Evolutionary conservation across 1,140 invertebrate genomes (phyloP), one percentile per base, ranked within the genome.

Genomic region (Alviniconcha marisindica): DNA sequence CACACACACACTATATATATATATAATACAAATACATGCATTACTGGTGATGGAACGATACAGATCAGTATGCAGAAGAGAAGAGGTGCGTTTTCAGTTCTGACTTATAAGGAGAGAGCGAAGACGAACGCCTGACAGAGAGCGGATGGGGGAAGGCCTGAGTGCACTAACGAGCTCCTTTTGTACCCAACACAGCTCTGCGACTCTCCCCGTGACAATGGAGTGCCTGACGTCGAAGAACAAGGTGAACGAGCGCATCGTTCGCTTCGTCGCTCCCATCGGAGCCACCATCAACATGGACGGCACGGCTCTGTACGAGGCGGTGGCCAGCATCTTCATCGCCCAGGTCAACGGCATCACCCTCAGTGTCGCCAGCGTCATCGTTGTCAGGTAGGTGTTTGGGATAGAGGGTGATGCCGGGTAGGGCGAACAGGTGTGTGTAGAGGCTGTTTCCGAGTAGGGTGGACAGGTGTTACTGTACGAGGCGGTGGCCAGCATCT

Each of bases 251-350:
- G 95, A 96, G 0, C 95, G 97, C 36, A 88, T 93, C 10, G 88
- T 89, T 31, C 87, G 90, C 38, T 93, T 93, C 84, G 90, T 93
- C 21, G 84, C 91, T 10, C 92, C 92, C 31, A 88, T 93, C 31
- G 93, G 97, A 31, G 97, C 98, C 36, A 98, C 97, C 15, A 97
- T 99, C 87, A 98, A 98, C 93, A 92, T 93, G 91, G 97, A 99
- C 91, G 98, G 98, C n/a, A 98, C 97, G 0, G 98, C 97, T 2
- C 93, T 99, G 15, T 99, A 99, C 89, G 97, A 98, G 92, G 97
- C n/a, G 5, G 97, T 98, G 0, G 97, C 97, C 0, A 97, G 97
- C 40, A 96, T 99, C 84, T 99, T 98, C 90, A 98, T 99, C 80
- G 97, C 97, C 33, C 98, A 99, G 94, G 95, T 97, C 44, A 95